Base-by-base conservation (phyloP, 2,113 vertebrate genomes). In the Equus quagga region DNA sequence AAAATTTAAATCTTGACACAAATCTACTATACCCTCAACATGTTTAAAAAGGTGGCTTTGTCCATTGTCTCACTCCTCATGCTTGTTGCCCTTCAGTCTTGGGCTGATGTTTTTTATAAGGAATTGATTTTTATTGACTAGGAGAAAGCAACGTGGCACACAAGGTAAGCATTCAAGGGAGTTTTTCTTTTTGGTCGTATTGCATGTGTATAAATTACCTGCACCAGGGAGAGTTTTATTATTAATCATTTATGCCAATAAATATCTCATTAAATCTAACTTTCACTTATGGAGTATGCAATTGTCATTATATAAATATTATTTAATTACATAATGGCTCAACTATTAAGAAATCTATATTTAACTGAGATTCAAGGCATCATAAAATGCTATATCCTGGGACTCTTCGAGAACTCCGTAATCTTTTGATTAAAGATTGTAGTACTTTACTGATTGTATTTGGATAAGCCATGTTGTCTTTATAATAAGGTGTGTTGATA, bases 191-290 rank as follows among this genome's bases (percentile, higher is more conserved):
- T 49, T 78, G 54, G 36, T 0, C 65, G 36, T 1, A 60, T 58
- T 33, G 12, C 51, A 13, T 28, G 58, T 60, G 72, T 95, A 64
- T 97, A 94, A 98, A 97, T 95, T 89, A 69, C 69, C 56, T 96
- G 80, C 5, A 2, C 82, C 95, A 89, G 5, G 49, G 31, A 95
- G 28, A 91, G 4, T 0, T 46, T 94, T 92, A n/a, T 94, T 89
- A 93, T 97, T 97, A 97, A 97, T 97, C 93, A 97, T 95, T 87
- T 94, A 69, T 91, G 64, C 96, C 89, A 97, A 97, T 97, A 98
- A 81, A 96, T 83, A 76, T 94, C 89, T 92, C 49, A 91, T 89
- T 76, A 97, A 97, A 84, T 49, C 23, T 0, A 75, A 92, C 90
- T 97, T 79, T 96, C 79, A 96, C 72, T 97, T 98, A 94, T 10